Evolutionary conservation across 2,888 invertebrate species (phyloP), one percentile per base, ranked within the genome.

Genomic region (Dolomedes plantarius): DNA sequence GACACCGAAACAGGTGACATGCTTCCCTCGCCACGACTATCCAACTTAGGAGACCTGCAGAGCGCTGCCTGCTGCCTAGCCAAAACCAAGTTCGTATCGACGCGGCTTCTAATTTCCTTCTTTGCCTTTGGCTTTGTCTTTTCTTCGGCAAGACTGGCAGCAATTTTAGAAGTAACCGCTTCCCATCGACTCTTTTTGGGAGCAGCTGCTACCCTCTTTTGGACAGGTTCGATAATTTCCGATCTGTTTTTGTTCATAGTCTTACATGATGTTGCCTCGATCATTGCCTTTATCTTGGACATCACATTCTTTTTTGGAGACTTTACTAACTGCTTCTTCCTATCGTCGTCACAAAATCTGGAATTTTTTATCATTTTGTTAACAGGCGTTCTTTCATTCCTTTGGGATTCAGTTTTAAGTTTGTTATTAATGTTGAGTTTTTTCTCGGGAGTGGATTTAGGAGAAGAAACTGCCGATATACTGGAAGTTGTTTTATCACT

Each of bases 61-160:
- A 41, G 19, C 5, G 39, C 28, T 9, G 23, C 56, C 68, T 80
- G 76, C 64, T 78, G 75, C 5, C 87, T 75, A 9, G 87, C 73
- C 2, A 75, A 56, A 1, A 71, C 50, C 28, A 89, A 67, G 67
- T 89, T 89, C 5, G 88, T 89, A 41, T 89, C 79, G 50, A 96
- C 95, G 92, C 96, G 95, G 68, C 97, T 96, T 91, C 97, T 97
- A 41, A 97, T 95, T 91, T 97, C 97, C 91, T 95, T 96, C 82
- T 91, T 91, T 89, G 94, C 94, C 13, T 95, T 94, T 90, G 95
- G 95, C 50, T 93, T 93, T 90, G 94, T 94, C 89, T 94, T 94
- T 86, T 92, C 92, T 89, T 95, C 95, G 72, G 92, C 93, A 89
- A 94, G 94, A 86, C 94, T 94, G 89, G 94, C 94, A 64, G 94